Percentiles rank a stretch among this genome's conserved stretches.
Conservation (phyloP, 53 echinoderm and acorn worm species). For the Echinometra lucunter region DNA sequence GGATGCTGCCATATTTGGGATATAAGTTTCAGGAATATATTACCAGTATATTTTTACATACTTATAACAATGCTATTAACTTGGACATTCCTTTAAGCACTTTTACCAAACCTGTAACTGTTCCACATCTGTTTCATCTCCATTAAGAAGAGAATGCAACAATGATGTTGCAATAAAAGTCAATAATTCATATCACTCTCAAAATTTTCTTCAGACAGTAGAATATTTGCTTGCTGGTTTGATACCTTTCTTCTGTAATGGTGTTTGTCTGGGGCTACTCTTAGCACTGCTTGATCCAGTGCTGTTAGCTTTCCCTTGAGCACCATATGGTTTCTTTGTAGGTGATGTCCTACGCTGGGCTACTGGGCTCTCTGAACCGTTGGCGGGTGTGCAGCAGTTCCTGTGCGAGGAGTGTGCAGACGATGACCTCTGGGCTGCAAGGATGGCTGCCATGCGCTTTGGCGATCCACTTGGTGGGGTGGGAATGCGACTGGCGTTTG, state of each 20-base stretch:
- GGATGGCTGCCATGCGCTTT: conserved; percentile 37
- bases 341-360: conserved; percentile 44
- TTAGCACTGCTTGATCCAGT: conserved; percentile 22
- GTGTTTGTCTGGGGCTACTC: conserved; percentile 56
- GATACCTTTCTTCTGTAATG: conserved; percentile 64
- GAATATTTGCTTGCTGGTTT: conserved; percentile 64
- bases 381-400: background rate
- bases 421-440: conserved; percentile 52
- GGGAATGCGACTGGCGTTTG: conserved; percentile 11
- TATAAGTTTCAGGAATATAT: background rate
- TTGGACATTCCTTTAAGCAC: background rate
- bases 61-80: background rate
- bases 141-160: background rate
- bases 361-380: conserved; percentile 48
- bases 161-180: background rate
- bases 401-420: conserved; percentile 38
- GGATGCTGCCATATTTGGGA: background rate
- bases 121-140: background rate
- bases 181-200: background rate
- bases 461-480: conserved; percentile 59
- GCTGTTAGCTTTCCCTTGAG: conserved; percentile 40
- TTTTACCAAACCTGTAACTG: background rate
- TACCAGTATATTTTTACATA: background rate
- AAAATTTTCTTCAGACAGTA: conserved; percentile 45
- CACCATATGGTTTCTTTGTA: conserved; percentile 31